Base-by-base conservation (phyloP, 1,140 invertebrate species). In the Amphibalanus amphitrite region DNA sequence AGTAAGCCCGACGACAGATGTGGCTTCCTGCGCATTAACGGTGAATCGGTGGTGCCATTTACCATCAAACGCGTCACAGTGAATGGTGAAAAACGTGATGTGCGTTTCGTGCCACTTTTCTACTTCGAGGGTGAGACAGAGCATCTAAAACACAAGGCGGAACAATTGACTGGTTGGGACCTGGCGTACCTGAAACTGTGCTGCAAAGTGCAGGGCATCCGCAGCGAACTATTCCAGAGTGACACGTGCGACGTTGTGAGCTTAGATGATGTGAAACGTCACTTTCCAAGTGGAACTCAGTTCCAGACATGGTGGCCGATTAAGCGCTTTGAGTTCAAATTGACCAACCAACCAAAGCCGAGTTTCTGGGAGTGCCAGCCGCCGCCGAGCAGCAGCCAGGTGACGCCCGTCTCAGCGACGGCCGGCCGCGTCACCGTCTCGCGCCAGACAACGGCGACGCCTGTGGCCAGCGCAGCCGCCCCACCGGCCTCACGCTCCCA, bases 81-180 rank as follows among this genome's bases (percentile, higher is more conserved):
- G 65, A 28, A 28, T 17, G n/a, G 17, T 17, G 65, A 67, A 17
- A 28, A 67, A 26, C 65, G 86, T 90, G 75, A 92, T 93, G 80
- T 74, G 26, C 76, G 76, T 69, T 93, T 90, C 81, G 92, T 97
- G 70, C 93, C 93, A 20, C 79, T 96, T n/a, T 95, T 94, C 80
- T 93, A 93, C 79, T 93, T 95, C 78, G 91, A 93, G 82, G 91
- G 91, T 73, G 92, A 95, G 83, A 93, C 90, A 0, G 90, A 93
- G 77, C 92, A 91, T 80, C 82, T 93, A 0, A 92, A 92, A 78
- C 84, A 88, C 65, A 92, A 92, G 78, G 89, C 91, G 10, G 75
- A 59, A 87, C 91, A 77, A 87, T 81, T 93, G 59, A 89, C 90
- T 76, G 90, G 90, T 69, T 95, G 92, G 93, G 91, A 94, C 80